Evolutionary conservation across 2,113 vertebrate genomes (phyloP), one percentile per base, ranked within the genome.

Genomic region (Amblyopsis rosae): DNA sequence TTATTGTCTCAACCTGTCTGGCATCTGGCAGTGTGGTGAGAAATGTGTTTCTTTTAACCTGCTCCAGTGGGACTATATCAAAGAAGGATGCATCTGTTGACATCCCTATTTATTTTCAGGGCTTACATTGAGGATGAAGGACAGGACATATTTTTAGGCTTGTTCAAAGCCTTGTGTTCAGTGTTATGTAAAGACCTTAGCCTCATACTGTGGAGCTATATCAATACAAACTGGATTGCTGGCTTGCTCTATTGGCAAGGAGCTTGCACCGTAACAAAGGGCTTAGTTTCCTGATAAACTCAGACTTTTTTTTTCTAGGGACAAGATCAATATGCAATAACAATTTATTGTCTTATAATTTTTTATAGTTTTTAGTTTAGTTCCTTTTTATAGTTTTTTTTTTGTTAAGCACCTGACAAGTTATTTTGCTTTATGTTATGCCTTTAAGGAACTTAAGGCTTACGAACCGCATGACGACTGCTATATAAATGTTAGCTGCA

Each of bases 101-200:
- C 75, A 72, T 79, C 69, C 53, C 3, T 11, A 11, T 80, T 79
- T 67, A 73, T 59, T 70, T 75, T 71, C 66, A 62, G 66, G 68
- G 67, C 63, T 76, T 76, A 64, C 33, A 54, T 32, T 3, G 9
- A 67, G 74, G 72, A 48, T 72, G 47, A 45, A 5, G 6, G 55
- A 47, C 32, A 16, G 19, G 50, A 63, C 53, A 19, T 73, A 77
- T 83, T 76, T 86, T 81, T 80, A 81, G 77, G 67, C 50, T 72
- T 13, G 26, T 41, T 65, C 50, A 50, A 59, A 72, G 69, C 60
- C 58, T 17, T 49, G 56, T 59, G 58, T 48, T 7, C 58, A 19
- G 55, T 54, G 76, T 85, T 87, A 82, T 9, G 33, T 81, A 81
- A 82, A 75, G 41, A 33, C 59, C 49, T 73, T 33, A 59, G 56